These are phyloP conservation scores for Aphodius sticticus DNA, from an alignment of 2,888 invertebrate genomes.

Conservation along the genomic window DNA sequence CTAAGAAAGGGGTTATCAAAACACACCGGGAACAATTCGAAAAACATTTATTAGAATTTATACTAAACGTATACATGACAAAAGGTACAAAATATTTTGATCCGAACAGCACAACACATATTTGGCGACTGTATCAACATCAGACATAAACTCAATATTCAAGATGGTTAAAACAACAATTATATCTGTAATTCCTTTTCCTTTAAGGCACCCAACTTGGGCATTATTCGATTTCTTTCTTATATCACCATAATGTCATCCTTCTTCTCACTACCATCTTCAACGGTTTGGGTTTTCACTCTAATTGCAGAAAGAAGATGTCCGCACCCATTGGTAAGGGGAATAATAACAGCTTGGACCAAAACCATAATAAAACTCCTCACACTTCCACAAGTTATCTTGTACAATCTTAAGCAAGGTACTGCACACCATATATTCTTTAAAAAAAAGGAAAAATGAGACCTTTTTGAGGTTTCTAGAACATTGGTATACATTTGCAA, in stretches of 20 bases:
- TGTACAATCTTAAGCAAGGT: conserved; percentile 71
- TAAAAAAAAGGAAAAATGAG: conserved; percentile 54
- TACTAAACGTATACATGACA: too few relatives aligned
- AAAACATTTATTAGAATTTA: too few relatives aligned
- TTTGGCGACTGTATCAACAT: too few relatives aligned
- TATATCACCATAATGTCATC: conserved; percentile 39
- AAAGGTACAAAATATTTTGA: too few relatives aligned
- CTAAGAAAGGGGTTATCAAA: too few relatives aligned
- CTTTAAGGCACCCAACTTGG: too few relatives aligned
- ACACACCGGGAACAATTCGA: too few relatives aligned
- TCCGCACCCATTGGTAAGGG: conserved; percentile 69
- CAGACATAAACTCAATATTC: too few relatives aligned
- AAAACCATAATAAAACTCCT: conserved; percentile 66
- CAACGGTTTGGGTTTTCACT: conserved; percentile 63
- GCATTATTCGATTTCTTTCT: background rate
- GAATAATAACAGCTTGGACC: conserved; percentile 70
- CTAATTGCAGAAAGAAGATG: conserved; percentile 69
- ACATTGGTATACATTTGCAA: too few relatives aligned
- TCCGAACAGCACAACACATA: too few relatives aligned
- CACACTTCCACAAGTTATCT: conserved; percentile 71
- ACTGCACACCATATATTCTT: conserved; percentile 81
- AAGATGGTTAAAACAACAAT: too few relatives aligned
- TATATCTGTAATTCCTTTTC: too few relatives aligned
- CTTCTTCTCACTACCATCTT: conserved; percentile 62
- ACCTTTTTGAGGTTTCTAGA: background rate